Evolutionary conservation across 2,113 vertebrate genomes (phyloP).

Genomic region (Caranx melampygus): DNA sequence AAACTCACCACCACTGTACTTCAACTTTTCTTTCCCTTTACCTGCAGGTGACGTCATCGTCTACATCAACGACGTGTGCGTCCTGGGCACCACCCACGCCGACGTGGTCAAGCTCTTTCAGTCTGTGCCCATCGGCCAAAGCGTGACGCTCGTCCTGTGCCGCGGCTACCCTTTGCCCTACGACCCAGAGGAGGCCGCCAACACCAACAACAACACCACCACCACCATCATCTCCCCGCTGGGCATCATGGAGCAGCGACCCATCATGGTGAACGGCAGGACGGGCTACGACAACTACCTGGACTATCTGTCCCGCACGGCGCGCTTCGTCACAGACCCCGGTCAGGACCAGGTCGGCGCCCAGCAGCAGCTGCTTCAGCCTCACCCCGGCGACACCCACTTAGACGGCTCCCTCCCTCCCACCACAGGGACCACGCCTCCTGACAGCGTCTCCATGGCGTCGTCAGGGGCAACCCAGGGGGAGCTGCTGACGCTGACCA

Average conservation of each 20-base stretch:
- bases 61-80: conserved; percentile 98
- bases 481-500: conserved; percentile 96
- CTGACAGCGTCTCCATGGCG: conserved; percentile 95
- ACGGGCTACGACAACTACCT: conserved; percentile 97
- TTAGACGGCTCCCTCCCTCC: conserved; percentile 91
- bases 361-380: conserved; percentile 86
- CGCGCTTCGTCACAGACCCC: conserved; percentile 86
- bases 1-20: too few relatives aligned
- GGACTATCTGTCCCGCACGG: conserved; percentile 96
- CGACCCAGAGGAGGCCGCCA: conserved; percentile 93
- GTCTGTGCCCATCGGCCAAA: conserved; percentile 97
- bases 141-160: conserved; percentile 95
- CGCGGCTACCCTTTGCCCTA: conserved; percentile 97
- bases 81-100: conserved; percentile 97
- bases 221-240: conserved; percentile 90
- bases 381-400: conserved; percentile 93
- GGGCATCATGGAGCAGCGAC: conserved; percentile 95
- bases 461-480: conserved; percentile 94
- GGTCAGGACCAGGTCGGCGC: conserved; percentile 87
- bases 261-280: conserved; percentile 94
- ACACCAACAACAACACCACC: conserved; percentile 71
- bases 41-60: conserved; percentile 96
- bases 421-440: conserved; percentile 82
- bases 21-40: background rate
- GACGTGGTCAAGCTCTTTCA: conserved; percentile 99